A percentile compares a stretch with the other conserved stretches of the same genome.
Conservation (phyloP, 2,888 invertebrate species). For the Polymixis lichenea region DNA sequence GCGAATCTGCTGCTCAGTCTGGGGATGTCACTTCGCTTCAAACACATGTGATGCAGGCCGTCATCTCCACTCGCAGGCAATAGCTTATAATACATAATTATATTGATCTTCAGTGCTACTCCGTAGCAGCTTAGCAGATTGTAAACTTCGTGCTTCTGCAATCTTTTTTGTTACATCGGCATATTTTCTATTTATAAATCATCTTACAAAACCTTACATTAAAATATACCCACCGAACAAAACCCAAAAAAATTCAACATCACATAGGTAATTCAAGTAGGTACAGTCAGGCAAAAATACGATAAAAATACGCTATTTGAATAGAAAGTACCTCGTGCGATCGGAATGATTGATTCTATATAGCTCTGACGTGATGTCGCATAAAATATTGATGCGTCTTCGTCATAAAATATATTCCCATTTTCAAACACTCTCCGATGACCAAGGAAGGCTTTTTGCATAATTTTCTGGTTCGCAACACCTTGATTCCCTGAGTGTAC, state of each 20-base stretch:
- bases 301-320: constrained; percentile 77
- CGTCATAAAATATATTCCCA: constrained; percentile 79
- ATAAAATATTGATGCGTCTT: constrained; percentile 74
- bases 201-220: background rate
- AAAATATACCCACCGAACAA: constrained; percentile 5
- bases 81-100: background rate
- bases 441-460: constrained; percentile 85
- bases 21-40: no score
- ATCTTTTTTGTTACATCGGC: background rate
- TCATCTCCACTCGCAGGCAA: no score
- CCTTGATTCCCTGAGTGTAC: constrained; percentile 80
- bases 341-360: constrained; percentile 78
- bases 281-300: constrained; percentile 63
- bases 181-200: background rate
- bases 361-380: constrained; percentile 71
- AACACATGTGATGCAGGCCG: no score
- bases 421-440: constrained; percentile 67
- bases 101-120: background rate
- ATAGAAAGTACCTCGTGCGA: constrained; percentile 78
- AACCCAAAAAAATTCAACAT: constrained; percentile 62
- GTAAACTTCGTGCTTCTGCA: background rate
- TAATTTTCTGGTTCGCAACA: constrained; percentile 82
- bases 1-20: no score
- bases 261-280: constrained; percentile 54
- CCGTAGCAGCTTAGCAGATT: background rate